Base-by-base conservation (phyloP, 2,113 vertebrate genomes). In the Hippocampus zosterae region DNA sequence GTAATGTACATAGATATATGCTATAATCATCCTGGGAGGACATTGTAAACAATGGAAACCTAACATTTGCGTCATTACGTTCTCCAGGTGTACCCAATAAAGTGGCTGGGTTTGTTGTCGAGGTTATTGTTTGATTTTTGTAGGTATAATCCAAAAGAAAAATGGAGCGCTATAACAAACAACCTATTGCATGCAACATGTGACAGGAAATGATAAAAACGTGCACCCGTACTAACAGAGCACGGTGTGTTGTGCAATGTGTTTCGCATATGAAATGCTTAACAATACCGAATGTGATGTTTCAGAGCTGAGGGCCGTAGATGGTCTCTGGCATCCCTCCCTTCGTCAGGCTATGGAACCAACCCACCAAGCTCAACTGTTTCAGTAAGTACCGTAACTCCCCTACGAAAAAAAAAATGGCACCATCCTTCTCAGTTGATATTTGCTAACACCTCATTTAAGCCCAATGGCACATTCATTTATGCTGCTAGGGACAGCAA, bases 331-430 rank as follows among this genome's bases (percentile, higher is more conserved):
- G 96, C 96, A 0, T 99, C 97, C 1, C 90, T 98, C 72, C 96
- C 97, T 12, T 99, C 97, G 12, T 99, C 97, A 41, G 97, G 96
- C 89, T 99, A 99, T 85, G 96, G 97, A 74, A 99, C 96, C 85
- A 98, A 98, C 82, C 96, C 97, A 0, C 96, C 97, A 67, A 98
- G 96, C 87, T 98, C 97, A 85, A 98, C 96, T 0, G 92, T 99
- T 78, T 99, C 96, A 69, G 96, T 98, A 93, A 93, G 56, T 84
- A 68, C 10, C 37, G 33, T 37, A 5, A 50, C 27, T 50, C 64
- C 57, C 37, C n/a, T 25, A 65, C 68, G 50, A 62, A 64, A 40
- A 13, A 37, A 37, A 37, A 37, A 65, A 65, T 11, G 67, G 44
- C 68, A 23, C 40, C 23, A 1, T 46, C 61, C 37, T n/a, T 56